These are phyloP conservation scores for Drosophila truncata DNA, from an alignment of 1,140 invertebrate genomes.

Conservation along the genomic window DNA sequence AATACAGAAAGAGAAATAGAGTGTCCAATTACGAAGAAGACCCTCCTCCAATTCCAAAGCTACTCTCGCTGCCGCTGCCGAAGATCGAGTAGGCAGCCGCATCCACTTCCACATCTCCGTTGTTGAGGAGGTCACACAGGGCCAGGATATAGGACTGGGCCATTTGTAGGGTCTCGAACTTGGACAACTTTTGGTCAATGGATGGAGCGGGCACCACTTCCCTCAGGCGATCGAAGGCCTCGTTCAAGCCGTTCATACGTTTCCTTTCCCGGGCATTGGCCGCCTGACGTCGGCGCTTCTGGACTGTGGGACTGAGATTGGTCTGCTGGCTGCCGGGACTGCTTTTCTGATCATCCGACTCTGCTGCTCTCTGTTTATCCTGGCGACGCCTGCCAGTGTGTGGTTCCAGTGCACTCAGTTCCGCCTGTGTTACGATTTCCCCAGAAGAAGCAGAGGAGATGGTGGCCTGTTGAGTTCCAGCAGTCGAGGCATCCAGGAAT, in stretches of 20 bases:
- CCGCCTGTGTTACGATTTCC: neutral
- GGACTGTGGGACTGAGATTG: constrained; percentile 87
- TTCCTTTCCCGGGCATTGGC: constrained; percentile 92
- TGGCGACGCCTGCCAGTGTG: neutral
- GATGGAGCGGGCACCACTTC: constrained; percentile 93
- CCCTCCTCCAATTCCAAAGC: constrained; percentile 46
- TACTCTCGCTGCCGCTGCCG: constrained; percentile 53
- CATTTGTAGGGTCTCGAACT: constrained; percentile 96
- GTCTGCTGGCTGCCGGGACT: constrained; percentile 18
- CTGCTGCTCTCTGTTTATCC: constrained; percentile 3
- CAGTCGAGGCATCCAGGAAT: constrained; percentile 40
- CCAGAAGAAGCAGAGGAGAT: neutral
- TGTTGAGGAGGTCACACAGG: constrained; percentile 88
- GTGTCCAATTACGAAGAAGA: constrained; percentile 14
- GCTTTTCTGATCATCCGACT: constrained; percentile 22
- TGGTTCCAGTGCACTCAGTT: neutral
- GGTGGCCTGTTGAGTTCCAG: neutral
- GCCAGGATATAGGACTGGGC: constrained; percentile 94
- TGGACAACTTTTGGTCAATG: constrained; percentile 92
- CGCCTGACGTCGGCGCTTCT: constrained; percentile 89
- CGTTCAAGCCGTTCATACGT: constrained; percentile 93
- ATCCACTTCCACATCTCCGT: constrained; percentile 65
- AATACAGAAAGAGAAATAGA: constrained; percentile 8
- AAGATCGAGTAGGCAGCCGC: constrained; percentile 59
- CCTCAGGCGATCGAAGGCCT: constrained; percentile 92